These are phyloP conservation scores for Cryptus viduatorius DNA, from an alignment of 2,888 invertebrate genomes.

Conservation along the genomic window DNA sequence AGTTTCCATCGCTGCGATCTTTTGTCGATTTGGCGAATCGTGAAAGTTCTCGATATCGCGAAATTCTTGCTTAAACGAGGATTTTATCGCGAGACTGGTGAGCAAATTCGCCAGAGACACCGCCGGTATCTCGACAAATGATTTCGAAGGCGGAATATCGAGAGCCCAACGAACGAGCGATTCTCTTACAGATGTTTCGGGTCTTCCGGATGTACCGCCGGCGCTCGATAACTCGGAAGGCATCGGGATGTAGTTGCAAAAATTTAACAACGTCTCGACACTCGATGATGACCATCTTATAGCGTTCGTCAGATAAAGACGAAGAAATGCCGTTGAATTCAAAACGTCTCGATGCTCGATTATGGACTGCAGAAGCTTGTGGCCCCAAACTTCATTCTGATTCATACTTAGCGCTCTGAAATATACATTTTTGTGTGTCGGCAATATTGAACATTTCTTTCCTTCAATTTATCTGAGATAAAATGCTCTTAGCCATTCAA, in stretches of 20 bases:
- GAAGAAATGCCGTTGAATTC: slow-evolving; percentile 81
- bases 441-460: neutral
- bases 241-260: slow-evolving; percentile 80
- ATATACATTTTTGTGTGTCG: slow-evolving; percentile 55
- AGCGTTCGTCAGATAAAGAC: slow-evolving; percentile 83
- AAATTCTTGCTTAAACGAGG: slow-evolving; percentile 69
- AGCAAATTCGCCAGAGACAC: slow-evolving; percentile 76
- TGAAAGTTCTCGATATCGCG: slow-evolving; percentile 35
- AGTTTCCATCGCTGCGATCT: neutral
- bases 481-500: neutral
- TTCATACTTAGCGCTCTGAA: slow-evolving; percentile 85
- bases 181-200: slow-evolving; percentile 72
- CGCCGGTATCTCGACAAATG: slow-evolving; percentile 70
- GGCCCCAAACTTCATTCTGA: slow-evolving; percentile 84
- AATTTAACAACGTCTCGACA: slow-evolving; percentile 82
- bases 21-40: slow-evolving; percentile 25
- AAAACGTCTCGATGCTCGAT: slow-evolving; percentile 80
- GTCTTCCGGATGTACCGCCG: slow-evolving; percentile 65
- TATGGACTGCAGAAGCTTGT: slow-evolving; percentile 84
- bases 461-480: neutral
- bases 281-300: slow-evolving; percentile 82
- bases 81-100: slow-evolving; percentile 74
- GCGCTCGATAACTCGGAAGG: slow-evolving; percentile 74
- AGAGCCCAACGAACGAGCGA: slow-evolving; percentile 78
- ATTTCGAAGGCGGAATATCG: slow-evolving; percentile 71